phyloP scores from a whole-genome alignment of 2,888 invertebrate species.

The Polydrusus cervinus region DNA sequence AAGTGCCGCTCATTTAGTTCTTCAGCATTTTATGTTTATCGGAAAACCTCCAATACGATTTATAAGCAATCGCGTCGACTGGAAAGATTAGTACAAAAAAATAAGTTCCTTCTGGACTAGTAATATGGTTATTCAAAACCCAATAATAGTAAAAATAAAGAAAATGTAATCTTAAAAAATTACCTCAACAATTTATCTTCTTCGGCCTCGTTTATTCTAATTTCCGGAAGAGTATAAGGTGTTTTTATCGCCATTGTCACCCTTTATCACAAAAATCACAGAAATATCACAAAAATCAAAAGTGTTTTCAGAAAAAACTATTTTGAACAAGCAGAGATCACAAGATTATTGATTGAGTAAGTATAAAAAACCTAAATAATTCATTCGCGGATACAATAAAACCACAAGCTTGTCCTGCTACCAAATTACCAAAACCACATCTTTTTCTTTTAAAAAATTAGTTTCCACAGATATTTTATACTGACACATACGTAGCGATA shows the following conservation, averaged over 20 bases:
- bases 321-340: not conserved
- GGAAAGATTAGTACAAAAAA: too few relatives aligned
- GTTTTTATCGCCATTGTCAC: conserved; percentile 42
- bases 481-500: conserved; percentile 13
- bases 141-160: too few relatives aligned
- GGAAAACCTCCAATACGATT: too few relatives aligned
- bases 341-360: not conserved
- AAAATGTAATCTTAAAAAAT: not conserved
- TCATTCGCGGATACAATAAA: not conserved
- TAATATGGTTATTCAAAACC: too few relatives aligned
- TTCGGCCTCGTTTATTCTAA: conserved; percentile 38
- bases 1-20: too few relatives aligned
- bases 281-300: not conserved
- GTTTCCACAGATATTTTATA: not conserved
- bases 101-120: too few relatives aligned
- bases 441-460: not conserved
- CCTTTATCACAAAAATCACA: not conserved
- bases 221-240: conserved; percentile 37
- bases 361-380: not conserved
- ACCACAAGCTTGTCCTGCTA: not conserved
- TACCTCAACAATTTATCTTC: conserved; percentile 50
- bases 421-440: not conserved
- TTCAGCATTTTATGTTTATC: too few relatives aligned
- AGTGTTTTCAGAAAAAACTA: not conserved
- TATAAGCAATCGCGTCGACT: too few relatives aligned